A percentile compares a stretch with the other conserved stretches of the same genome.
phyloP scores from a whole-genome alignment of 2,888 invertebrate species.

The Chymomyza caudatula region DNA sequence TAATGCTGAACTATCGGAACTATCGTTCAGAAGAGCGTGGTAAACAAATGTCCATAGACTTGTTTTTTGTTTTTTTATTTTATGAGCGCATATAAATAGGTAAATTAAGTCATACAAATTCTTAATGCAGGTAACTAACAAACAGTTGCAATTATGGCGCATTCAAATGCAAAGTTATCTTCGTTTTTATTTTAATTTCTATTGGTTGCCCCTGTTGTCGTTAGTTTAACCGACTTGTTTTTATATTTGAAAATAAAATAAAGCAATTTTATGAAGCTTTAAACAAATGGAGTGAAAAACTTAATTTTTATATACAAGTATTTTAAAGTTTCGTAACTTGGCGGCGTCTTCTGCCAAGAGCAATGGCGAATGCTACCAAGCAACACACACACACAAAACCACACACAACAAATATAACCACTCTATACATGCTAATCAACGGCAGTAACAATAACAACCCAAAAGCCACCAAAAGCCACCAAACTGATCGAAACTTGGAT shows the following conservation, averaged over 20 bases:
- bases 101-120: neutral
- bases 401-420: too few relatives aligned
- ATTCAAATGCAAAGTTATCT: neutral
- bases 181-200: neutral
- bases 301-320: neutral
- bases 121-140: neutral
- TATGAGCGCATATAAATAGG: neutral
- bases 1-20: too few relatives aligned
- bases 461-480: conserved; percentile 39
- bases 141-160: neutral
- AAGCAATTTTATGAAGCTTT: neutral
- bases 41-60: neutral
- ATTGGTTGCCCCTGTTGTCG: neutral
- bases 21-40: too few relatives aligned
- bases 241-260: neutral
- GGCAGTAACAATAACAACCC: conserved; percentile 39
- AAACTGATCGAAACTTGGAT: conserved; percentile 46
- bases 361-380: neutral
- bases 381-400: conserved; percentile 14
- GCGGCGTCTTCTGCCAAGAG: conserved; percentile 37
- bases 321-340: conserved; percentile 45
- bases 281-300: too few relatives aligned
- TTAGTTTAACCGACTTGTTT: neutral
- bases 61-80: neutral
- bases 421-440: conserved; percentile 56